A percentile compares a stretch with the other conserved stretches of the same genome.
Evolutionary conservation across 2,113 vertebrate species (phyloP).

Genomic region (Cavia aperea): DNA sequence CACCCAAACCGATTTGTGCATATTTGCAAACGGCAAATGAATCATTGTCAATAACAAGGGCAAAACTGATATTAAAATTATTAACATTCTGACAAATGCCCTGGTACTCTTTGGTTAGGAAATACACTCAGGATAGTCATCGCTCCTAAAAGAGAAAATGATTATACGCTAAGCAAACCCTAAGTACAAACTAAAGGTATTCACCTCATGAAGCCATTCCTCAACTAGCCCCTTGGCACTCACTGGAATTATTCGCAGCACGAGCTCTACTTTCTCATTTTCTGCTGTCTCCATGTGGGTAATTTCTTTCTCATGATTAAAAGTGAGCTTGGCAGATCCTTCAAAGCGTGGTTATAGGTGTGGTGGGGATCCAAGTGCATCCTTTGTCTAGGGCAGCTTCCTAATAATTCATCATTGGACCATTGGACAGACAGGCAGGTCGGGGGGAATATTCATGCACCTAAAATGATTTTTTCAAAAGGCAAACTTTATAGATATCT

Average conservation of each 20-base stretch:
- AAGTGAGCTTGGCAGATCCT: conserved; percentile 80
- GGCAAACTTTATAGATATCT: conserved; percentile 65
- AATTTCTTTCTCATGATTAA: conserved; percentile 80
- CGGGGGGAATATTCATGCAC: conserved; percentile 13
- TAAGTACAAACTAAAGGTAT: conserved; percentile 81
- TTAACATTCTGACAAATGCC: conserved; percentile 67
- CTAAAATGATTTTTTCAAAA: conserved; percentile 68
- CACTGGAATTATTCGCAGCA: conserved; percentile 79
- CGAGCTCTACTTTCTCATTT: conserved; percentile 80
- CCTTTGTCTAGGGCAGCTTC: conserved; percentile 76
- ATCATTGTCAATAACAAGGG: conserved; percentile 67
- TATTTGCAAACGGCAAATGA: conserved; percentile 66
- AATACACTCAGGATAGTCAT: conserved; percentile 68
- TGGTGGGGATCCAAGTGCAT: conserved; percentile 63
- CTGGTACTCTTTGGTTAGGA: conserved; percentile 61
- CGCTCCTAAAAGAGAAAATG: conserved; percentile 77
- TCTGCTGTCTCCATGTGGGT: conserved; percentile 81
- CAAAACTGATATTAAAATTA: conserved; percentile 53
- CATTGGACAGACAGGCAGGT: conserved; percentile 50
- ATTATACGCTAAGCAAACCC: conserved; percentile 75
- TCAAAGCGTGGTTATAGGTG: conserved; percentile 78
- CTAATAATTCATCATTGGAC: conserved; percentile 64
- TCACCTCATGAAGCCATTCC: conserved; percentile 83
- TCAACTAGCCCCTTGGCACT: conserved; percentile 83
- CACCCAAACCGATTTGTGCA: conserved; percentile 50